Conservation (phyloP, 2,888 invertebrate species). For the Cybosia mesomella region DNA sequence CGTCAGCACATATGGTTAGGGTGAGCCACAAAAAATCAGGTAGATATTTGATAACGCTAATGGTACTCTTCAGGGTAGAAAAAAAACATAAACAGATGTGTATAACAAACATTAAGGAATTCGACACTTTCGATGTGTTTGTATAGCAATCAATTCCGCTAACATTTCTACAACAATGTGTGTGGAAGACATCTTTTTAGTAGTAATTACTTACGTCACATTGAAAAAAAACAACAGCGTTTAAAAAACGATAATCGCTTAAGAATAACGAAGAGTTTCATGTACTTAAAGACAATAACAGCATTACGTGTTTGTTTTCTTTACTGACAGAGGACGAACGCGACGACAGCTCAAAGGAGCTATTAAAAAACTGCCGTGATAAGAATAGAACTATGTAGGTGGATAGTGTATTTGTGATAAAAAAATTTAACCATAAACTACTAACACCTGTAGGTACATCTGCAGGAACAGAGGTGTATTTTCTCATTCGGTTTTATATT, state of each 20-base stretch:
- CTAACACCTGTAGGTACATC: not conserved
- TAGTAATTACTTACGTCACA: slow-evolving; percentile 32
- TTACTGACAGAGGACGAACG: slow-evolving; percentile 5
- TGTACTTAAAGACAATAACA: slow-evolving; percentile 17
- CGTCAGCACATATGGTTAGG: slow-evolving; percentile 55
- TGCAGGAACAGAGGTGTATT: not conserved
- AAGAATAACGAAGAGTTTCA: slow-evolving; percentile 20
- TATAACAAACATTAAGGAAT: slow-evolving; percentile 20
- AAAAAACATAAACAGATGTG: slow-evolving; percentile 54
- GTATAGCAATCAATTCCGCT: not conserved
- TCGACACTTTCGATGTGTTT: slow-evolving; percentile 30
- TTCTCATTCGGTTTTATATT: not conserved
- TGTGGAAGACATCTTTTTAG: slow-evolving; percentile 27
- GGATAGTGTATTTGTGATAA: not conserved
- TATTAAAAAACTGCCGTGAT: not conserved
- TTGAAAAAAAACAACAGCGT: slow-evolving; percentile 30
- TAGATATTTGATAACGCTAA: slow-evolving; percentile 64
- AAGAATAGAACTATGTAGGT: not conserved
- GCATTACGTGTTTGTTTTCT: slow-evolving; percentile 14
- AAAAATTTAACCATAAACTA: not conserved
- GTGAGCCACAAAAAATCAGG: slow-evolving; percentile 68
- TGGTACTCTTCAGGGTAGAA: slow-evolving; percentile 35
- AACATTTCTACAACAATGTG: slow-evolving; percentile 21
- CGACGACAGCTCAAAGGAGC: not conserved
- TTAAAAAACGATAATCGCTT: slow-evolving; percentile 26